These are phyloP conservation scores for Chrysina gloriosa DNA, from an alignment of 2,888 invertebrate species.

Conservation along the genomic window DNA sequence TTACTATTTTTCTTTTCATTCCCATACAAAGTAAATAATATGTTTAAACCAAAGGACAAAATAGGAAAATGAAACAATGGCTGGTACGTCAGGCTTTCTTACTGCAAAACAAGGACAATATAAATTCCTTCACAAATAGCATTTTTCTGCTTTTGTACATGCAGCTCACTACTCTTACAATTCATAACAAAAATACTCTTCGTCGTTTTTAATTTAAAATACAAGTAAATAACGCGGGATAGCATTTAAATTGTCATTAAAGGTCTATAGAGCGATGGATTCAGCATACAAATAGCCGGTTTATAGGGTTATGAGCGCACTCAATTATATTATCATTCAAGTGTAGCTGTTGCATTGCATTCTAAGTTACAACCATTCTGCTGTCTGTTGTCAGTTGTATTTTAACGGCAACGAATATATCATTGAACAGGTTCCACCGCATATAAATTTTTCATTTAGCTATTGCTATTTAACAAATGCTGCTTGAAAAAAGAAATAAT, in stretches of 20 bases:
- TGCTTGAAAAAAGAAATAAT: too few species aligned
- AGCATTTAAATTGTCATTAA: slow-evolving; percentile 36
- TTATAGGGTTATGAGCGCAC: slow-evolving; percentile 19
- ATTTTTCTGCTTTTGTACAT: background rate
- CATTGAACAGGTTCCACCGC: background rate
- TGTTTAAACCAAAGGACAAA: too few species aligned
- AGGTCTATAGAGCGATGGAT: slow-evolving; percentile 10
- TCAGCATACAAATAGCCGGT: slow-evolving; percentile 8
- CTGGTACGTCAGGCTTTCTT: background rate
- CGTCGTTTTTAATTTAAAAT: slow-evolving; percentile 28
- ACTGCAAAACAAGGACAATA: background rate
- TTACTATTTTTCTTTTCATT: too few species aligned
- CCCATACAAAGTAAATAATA: too few species aligned
- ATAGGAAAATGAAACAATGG: too few species aligned
- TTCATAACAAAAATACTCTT: slow-evolving; percentile 19
- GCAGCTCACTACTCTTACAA: slow-evolving; percentile 4
- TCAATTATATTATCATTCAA: slow-evolving; percentile 31
- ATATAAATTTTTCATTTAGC: slow-evolving; percentile 5
- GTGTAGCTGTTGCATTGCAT: slow-evolving; percentile 13
- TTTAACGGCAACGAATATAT: slow-evolving; percentile 29
- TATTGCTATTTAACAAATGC: too few species aligned
- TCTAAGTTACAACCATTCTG: slow-evolving; percentile 18
- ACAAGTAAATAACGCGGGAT: slow-evolving; percentile 29
- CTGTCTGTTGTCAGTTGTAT: slow-evolving; percentile 9
- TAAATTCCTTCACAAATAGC: background rate